Evolutionary conservation across 92 coral and sea anemone species (phyloP), one percentile per base, ranked within the genome.

Genomic region (Phenganax subtilis): DNA sequence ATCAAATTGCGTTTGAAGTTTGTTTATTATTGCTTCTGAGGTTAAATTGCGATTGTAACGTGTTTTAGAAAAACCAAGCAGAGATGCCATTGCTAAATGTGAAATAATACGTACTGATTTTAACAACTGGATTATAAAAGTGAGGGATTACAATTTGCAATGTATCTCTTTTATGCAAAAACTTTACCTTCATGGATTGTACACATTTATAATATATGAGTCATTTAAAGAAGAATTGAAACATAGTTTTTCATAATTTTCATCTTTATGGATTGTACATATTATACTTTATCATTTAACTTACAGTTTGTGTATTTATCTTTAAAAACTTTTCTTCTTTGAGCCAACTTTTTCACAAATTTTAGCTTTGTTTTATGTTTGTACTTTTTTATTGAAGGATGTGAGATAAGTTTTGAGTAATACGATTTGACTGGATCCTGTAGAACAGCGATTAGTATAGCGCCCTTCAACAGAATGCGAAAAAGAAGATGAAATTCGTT

Each of bases 1-100:
- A 62, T 94, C 87, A 9, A 94, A 84, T 15, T 89, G 85, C 61
- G 85, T 89, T 54, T 87, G 57, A 53, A 92, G 80, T 25, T 90
- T 92, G 6, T 81, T 85, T 52, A 94, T 87, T 78, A 87, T 85
- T 14, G 76, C 85, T 20, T 82, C 76, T 30, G 89, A 85, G 64
- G 81, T 84, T 52, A 47, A 52, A 12, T 78, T 84, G 71, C 85
- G 87, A 9, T 87, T 74, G 64, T 83, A 87, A 54, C 85, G 85
- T 61, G 82, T 92, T 62, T 85, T 90, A 57, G 83, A 86, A 75
- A 90, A 88, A 7, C 97, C 98, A 28, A 94, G 87, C 57, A 92
- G 92, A 67, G 85, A 89, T 11, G 87, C 84, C 57, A 92, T 96
- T 27, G 97, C 98, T 94, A 71, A 27, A 82, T 6, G 59, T 67